Percentiles rank a stretch among this genome's conserved stretches.
These are phyloP conservation scores for Coregonus suidteri DNA, from an alignment of 2,797 vertebrate species.

Conservation along the genomic window DNA sequence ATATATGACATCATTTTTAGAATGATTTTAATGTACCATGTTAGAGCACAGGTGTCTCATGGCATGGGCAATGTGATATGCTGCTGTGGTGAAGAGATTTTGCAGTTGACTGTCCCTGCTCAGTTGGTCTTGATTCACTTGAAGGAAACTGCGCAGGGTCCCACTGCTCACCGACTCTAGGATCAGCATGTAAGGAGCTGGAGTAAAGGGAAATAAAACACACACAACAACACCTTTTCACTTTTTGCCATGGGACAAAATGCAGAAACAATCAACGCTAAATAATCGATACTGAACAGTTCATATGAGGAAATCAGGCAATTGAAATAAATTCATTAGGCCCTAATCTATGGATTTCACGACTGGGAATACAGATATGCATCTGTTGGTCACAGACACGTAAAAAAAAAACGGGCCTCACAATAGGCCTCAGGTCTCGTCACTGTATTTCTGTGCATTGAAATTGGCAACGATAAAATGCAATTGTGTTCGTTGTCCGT, in stretches of 20 bases:
- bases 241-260: not conserved
- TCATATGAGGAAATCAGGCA: too few relatives aligned
- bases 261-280: not conserved
- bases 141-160: slow-evolving; percentile 40
- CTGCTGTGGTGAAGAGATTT: slow-evolving; percentile 31
- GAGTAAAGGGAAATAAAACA: not conserved
- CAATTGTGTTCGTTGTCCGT: too few relatives aligned
- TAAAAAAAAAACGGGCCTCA: too few relatives aligned
- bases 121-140: slow-evolving; percentile 28
- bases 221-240: not conserved
- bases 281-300: not conserved
- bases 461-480: too few relatives aligned
- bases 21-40: slow-evolving; percentile 24
- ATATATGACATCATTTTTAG: not conserved
- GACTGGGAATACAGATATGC: too few relatives aligned
- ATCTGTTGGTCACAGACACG: too few relatives aligned
- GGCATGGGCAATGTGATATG: slow-evolving; percentile 50
- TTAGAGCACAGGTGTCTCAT: slow-evolving; percentile 39
- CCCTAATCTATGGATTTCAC: too few relatives aligned
- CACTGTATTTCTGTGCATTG: too few relatives aligned
- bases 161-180: slow-evolving; percentile 39
- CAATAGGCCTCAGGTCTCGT: too few relatives aligned
- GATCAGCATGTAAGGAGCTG: slow-evolving; percentile 45
- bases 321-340: too few relatives aligned
- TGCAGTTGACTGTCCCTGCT: slow-evolving; percentile 25